phyloP scores from a whole-genome alignment of 2,797 vertebrate genomes.

The Oryzias dopingdopingensis region DNA sequence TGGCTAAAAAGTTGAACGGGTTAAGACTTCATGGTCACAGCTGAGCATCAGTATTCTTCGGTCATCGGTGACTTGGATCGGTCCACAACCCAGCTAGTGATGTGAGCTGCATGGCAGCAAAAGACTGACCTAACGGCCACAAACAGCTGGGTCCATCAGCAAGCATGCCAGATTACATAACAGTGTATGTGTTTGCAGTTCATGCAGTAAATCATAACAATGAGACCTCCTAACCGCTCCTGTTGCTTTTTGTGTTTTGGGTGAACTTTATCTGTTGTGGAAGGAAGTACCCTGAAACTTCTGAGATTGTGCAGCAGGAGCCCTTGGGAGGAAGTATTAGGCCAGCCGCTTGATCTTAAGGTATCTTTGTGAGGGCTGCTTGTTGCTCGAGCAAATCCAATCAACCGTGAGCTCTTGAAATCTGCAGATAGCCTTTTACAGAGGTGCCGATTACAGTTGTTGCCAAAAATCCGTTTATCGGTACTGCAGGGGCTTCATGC shows the following conservation, averaged over 20 bases:
- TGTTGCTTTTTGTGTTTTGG: slow-evolving; percentile 1
- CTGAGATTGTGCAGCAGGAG: slow-evolving; percentile 9
- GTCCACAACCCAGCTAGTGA: slow-evolving; percentile 47
- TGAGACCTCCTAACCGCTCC: not conserved
- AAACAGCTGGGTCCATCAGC: slow-evolving; percentile 47
- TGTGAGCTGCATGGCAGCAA: slow-evolving; percentile 36
- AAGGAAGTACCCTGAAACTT: slow-evolving; percentile 7
- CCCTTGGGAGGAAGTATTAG: slow-evolving; percentile 46
- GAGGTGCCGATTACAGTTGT: not conserved
- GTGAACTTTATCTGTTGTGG: not conserved
- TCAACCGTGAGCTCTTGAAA: slow-evolving; percentile 53
- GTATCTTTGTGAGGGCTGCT: slow-evolving; percentile 19
- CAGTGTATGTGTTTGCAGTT: slow-evolving; percentile 9
- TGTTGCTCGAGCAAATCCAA: slow-evolving; percentile 10
- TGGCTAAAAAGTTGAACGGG: slow-evolving; percentile 16
- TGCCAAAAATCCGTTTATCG: slow-evolving; percentile 50
- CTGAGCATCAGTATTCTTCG: slow-evolving; percentile 69
- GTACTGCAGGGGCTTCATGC: slow-evolving; percentile 7
- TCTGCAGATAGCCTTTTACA: slow-evolving; percentile 20
- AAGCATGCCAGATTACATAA: slow-evolving; percentile 25
- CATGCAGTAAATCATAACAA: slow-evolving; percentile 29
- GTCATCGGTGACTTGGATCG: slow-evolving; percentile 47
- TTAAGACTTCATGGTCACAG: slow-evolving; percentile 47
- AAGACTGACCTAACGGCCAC: slow-evolving; percentile 43
- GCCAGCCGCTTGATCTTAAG: slow-evolving; percentile 46